Evolutionary conservation across 2,888 invertebrate species (phyloP), one percentile per base, ranked within the genome.

Genomic region (Lissonota sp.): DNA sequence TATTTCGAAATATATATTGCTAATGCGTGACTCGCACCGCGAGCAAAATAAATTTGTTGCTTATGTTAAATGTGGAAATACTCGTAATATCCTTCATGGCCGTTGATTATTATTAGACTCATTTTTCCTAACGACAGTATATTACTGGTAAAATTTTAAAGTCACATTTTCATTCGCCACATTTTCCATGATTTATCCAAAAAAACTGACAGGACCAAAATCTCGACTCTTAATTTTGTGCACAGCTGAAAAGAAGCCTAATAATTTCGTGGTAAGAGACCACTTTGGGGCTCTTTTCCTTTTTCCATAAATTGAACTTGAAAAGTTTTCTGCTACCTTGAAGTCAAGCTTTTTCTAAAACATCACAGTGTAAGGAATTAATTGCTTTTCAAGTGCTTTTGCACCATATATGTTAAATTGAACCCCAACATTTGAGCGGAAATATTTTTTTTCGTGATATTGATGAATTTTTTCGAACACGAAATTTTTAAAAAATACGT

Each of bases 51-150:
- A 70, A 44, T 46, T 70, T 26, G 7, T 26, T n/a, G 58, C 10
- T 40, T n/a, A 58, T 39, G 58, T 70, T 70, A 58, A 70, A 70
- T 5, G 53, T 70, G 39, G 26, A 26, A 26, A 26, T 26, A 26
- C 26, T 26, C 37, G 58, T n/a, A 58, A 58, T 46, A 42, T 16
- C 46, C 46, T 46, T 70, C 70, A 70, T 60, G 53, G 58, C 14
- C 70, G 49, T 58, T 14, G 53, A 53, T 53, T 53, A 53, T 53
- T 53, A 53, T 53, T 53, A 53, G 53, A 53, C 53, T 53, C 53
- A 53, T 16, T 14, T n/a, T 53, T 14, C 53, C 6, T 8, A 2
- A 26, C 26, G 26, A 26, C 1, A 26, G 26, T 2, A 26, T 2
- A 26, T 26, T 26, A 3, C 26, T 26, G 26, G 44, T 44, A 44